These are phyloP conservation scores for Trinectes maculatus DNA, from an alignment of 2,113 vertebrate species.

Conservation along the genomic window DNA sequence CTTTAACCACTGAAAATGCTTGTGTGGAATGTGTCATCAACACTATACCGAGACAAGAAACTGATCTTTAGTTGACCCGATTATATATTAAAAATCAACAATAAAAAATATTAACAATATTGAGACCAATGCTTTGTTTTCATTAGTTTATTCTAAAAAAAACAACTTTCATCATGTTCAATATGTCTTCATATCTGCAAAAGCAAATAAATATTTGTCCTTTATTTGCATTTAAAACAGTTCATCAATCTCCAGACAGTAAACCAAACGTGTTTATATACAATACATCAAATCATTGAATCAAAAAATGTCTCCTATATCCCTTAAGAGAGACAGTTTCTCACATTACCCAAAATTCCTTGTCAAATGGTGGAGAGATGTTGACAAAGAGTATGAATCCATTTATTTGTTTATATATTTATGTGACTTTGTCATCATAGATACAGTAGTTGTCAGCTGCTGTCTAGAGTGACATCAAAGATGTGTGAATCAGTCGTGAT, in stretches of 20 bases:
- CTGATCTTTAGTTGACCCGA: no score
- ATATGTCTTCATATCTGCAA: constrained; percentile 53
- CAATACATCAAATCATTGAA: constrained; percentile 39
- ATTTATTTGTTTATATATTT: constrained; percentile 16
- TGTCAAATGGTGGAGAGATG: constrained; percentile 15
- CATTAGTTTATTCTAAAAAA: constrained; percentile 75
- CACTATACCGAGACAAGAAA: no score
- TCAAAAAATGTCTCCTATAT: constrained; percentile 47
- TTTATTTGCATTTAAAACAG: constrained; percentile 54
- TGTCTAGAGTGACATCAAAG: constrained; percentile 24
- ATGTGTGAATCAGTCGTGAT: constrained; percentile 26
- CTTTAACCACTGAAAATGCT: neutral
- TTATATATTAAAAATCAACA: neutral
- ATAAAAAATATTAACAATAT: neutral
- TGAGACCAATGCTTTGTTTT: constrained; percentile 25
- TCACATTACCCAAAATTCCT: constrained; percentile 21
- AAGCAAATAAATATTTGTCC: constrained; percentile 48
- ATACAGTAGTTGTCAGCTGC: constrained; percentile 36
- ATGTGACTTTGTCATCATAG: constrained; percentile 15
- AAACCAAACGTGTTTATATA: constrained; percentile 50
- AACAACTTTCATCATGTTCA: constrained; percentile 48
- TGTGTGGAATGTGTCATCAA: no score
- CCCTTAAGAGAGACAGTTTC: constrained; percentile 58
- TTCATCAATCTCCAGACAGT: constrained; percentile 43
- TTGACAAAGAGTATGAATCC: constrained; percentile 16